phyloP scores from a whole-genome alignment of 2,888 invertebrate genomes.

The Eupithecia insigniata region DNA sequence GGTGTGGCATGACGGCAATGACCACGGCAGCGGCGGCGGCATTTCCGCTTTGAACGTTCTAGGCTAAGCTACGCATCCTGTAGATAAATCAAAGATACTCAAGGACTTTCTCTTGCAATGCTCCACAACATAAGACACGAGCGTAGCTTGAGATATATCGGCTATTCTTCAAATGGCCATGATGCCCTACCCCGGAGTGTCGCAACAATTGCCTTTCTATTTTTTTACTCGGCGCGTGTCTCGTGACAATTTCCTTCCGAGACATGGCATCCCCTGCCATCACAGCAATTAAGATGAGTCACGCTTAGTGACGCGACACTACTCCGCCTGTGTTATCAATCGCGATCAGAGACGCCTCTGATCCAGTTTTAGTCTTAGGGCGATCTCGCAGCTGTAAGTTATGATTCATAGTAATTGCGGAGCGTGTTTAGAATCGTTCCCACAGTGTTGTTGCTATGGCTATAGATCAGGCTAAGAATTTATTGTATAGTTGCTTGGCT shows the following conservation, averaged over 20 bases:
- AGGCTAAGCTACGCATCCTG: constrained; percentile 34
- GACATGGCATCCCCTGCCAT: constrained; percentile 62
- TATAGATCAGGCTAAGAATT: constrained; percentile 11
- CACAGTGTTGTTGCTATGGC: constrained; percentile 25
- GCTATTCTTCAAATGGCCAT: not conserved
- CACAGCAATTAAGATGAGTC: constrained; percentile 82
- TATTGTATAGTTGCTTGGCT: constrained; percentile 2
- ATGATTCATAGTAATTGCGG: constrained; percentile 37
- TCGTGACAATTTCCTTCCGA: constrained; percentile 66
- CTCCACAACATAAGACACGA: not conserved
- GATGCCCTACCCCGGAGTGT: not conserved
- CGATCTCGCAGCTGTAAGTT: constrained; percentile 21
- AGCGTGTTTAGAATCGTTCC: constrained; percentile 25
- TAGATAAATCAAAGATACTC: constrained; percentile 7
- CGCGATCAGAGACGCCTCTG: constrained; percentile 61
- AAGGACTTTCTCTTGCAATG: not conserved
- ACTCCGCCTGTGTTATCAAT: constrained; percentile 73
- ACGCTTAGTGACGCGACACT: constrained; percentile 76
- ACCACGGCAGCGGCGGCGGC: constrained; percentile 30
- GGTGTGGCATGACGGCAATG: constrained; percentile 38
- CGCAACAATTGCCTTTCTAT: constrained; percentile 37
- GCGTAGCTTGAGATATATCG: not conserved
- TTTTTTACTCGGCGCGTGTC: constrained; percentile 50
- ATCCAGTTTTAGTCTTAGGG: not conserved
- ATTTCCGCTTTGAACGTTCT: constrained; percentile 57